Conservation (phyloP, 2,113 vertebrate genomes). For the Emydura subglobosa region DNA sequence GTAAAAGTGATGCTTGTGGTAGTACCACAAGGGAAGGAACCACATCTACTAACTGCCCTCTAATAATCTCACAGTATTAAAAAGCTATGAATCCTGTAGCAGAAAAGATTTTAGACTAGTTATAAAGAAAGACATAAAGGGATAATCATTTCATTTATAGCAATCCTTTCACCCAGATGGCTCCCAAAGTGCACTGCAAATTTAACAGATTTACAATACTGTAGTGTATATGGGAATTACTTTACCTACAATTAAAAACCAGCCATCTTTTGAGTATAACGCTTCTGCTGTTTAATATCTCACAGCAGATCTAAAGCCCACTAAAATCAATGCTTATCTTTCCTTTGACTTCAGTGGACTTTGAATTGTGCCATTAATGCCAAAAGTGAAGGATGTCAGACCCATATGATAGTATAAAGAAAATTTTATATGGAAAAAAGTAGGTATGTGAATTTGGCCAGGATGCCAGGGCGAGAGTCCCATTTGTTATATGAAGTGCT, state of each 20-base stretch:
- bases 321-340: slow-evolving; percentile 45
- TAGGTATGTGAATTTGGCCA: not conserved
- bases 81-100: not conserved
- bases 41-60: not conserved
- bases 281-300: not conserved
- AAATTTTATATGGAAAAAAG: slow-evolving; percentile 33
- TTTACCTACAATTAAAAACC: not conserved
- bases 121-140: not conserved
- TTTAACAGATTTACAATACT: too few relatives aligned
- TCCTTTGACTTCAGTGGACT: slow-evolving; percentile 27
- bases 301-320: not conserved
- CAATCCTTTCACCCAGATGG: not conserved
- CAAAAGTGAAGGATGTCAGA: slow-evolving; percentile 37
- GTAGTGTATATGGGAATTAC: too few relatives aligned
- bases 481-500: not conserved
- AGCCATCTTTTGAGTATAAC: slow-evolving; percentile 32
- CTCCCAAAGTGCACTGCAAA: too few relatives aligned
- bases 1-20: not conserved
- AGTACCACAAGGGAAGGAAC: not conserved
- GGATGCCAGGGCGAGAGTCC: not conserved
- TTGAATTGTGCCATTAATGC: slow-evolving; percentile 51
- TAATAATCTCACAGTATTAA: not conserved
- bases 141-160: not conserved
- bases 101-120: not conserved
- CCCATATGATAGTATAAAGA: not conserved